phyloP scores from a whole-genome alignment of 2,113 vertebrate genomes.

The Lepus americanus region DNA sequence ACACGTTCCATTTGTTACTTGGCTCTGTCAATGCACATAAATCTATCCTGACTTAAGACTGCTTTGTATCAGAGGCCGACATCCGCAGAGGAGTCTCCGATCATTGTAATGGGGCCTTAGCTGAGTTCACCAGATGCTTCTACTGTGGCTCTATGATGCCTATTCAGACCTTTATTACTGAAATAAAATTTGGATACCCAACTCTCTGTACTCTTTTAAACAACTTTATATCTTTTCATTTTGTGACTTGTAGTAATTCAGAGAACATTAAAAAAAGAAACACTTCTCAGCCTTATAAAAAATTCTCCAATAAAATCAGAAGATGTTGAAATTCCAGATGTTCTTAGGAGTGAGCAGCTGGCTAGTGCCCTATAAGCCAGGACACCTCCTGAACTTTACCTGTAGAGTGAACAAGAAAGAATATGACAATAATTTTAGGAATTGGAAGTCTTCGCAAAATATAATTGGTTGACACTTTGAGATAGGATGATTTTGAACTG shows the following conservation, averaged over 20 bases:
- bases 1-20: slow-evolving; percentile 64
- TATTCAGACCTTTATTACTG: not conserved
- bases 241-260: not conserved
- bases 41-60: slow-evolving; percentile 64
- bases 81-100: slow-evolving; percentile 33
- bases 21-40: slow-evolving; percentile 58
- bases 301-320: slow-evolving; percentile 26
- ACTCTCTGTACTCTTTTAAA: not conserved
- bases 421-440: not conserved
- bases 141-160: not conserved
- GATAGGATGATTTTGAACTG: no score
- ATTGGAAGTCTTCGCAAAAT: not conserved
- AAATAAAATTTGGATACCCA: slow-evolving; percentile 42
- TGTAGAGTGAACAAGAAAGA: not conserved
- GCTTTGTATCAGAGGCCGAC: slow-evolving; percentile 68
- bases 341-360: not conserved
- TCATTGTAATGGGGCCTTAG: not conserved
- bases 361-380: not conserved
- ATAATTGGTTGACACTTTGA: not conserved
- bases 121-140: slow-evolving; percentile 44
- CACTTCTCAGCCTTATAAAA: not conserved
- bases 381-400: not conserved
- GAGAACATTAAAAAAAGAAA: not conserved
- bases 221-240: slow-evolving; percentile 1
- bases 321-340: not conserved